Percentiles rank a stretch among this genome's conserved stretches.
Conservation (phyloP, 2,888 invertebrate species). For the Hyalella azteca region DNA sequence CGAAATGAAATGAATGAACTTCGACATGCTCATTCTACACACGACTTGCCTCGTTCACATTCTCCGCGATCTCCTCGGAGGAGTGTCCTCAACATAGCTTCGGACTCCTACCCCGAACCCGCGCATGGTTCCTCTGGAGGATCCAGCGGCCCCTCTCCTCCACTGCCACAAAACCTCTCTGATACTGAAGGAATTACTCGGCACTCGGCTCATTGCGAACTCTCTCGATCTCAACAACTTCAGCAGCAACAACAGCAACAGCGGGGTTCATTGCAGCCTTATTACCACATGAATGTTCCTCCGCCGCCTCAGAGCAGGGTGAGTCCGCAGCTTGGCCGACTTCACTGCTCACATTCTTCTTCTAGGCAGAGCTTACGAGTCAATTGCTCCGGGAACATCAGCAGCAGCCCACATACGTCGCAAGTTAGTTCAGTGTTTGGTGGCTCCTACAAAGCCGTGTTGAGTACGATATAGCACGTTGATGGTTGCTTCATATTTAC, state of each 20-base stretch:
- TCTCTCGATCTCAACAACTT: constrained; percentile 43
- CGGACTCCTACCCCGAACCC: constrained; percentile 54
- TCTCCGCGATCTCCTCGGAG: constrained; percentile 47
- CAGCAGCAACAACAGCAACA: constrained; percentile 24
- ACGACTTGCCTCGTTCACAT: constrained; percentile 53
- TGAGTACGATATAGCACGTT: constrained; percentile 5
- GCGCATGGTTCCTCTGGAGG: constrained; percentile 55
- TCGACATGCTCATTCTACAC: constrained; percentile 56
- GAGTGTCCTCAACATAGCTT: constrained; percentile 7
- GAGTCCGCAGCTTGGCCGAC: constrained; percentile 45
- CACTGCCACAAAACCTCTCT: constrained; percentile 45
- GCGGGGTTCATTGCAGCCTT: constrained; percentile 30
- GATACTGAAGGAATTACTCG: constrained; percentile 47
- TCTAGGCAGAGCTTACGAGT: constrained; percentile 22
- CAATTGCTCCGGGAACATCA: constrained; percentile 26
- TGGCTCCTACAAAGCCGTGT: neutral
- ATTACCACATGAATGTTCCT: constrained; percentile 48
- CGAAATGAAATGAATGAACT: constrained; percentile 47
- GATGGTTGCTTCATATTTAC: no score
- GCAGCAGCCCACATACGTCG: constrained; percentile 14
- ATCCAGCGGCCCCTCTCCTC: constrained; percentile 56
- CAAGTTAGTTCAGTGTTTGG: constrained; percentile 20
- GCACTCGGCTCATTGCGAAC: constrained; percentile 55
- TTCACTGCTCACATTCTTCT: constrained; percentile 29
- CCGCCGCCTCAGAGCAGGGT: constrained; percentile 52